Evolutionary conservation across 2,888 invertebrate genomes (phyloP).

Genomic region (Priocnemis perturbator): DNA sequence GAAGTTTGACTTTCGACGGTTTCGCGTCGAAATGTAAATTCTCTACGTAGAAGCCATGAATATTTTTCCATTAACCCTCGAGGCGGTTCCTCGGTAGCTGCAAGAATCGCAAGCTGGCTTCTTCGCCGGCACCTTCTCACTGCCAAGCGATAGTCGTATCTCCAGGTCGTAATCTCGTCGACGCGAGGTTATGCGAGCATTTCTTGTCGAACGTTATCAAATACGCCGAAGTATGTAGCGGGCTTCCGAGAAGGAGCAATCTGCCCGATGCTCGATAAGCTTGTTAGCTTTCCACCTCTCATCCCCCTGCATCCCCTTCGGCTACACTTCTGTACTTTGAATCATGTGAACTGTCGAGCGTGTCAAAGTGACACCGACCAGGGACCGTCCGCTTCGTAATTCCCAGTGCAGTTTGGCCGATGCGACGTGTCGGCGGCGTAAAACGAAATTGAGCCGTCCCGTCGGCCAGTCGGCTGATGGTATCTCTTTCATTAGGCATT

Average conservation of each 20-base stretch:
- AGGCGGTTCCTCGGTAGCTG: too few species aligned
- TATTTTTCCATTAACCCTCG: too few species aligned
- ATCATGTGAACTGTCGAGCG: neutral
- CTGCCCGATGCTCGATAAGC: constrained; percentile 49
- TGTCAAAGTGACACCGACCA: too few species aligned
- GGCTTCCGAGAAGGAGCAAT: constrained; percentile 53
- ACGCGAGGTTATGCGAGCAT: constrained; percentile 34
- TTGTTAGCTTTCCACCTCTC: constrained; percentile 36
- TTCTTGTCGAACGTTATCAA: constrained; percentile 48
- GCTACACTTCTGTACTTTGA: neutral
- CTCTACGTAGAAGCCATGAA: too few species aligned
- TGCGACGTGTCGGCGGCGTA: constrained; percentile 33
- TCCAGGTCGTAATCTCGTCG: constrained; percentile 41
- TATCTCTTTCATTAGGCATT: constrained; percentile 37
- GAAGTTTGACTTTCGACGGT: too few species aligned
- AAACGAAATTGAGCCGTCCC: constrained; percentile 45
- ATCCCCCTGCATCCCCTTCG: neutral
- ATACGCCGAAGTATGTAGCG: constrained; percentile 44
- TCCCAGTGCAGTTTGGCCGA: neutral
- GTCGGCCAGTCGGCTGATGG: constrained; percentile 24
- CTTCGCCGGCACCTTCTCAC: too few species aligned
- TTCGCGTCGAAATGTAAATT: too few species aligned
- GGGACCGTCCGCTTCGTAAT: neutral
- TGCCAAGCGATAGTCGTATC: constrained; percentile 26
- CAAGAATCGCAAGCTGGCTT: too few species aligned